Evolutionary conservation across 2,113 vertebrate species (phyloP).

Genomic region (Actenoides hombroni): DNA sequence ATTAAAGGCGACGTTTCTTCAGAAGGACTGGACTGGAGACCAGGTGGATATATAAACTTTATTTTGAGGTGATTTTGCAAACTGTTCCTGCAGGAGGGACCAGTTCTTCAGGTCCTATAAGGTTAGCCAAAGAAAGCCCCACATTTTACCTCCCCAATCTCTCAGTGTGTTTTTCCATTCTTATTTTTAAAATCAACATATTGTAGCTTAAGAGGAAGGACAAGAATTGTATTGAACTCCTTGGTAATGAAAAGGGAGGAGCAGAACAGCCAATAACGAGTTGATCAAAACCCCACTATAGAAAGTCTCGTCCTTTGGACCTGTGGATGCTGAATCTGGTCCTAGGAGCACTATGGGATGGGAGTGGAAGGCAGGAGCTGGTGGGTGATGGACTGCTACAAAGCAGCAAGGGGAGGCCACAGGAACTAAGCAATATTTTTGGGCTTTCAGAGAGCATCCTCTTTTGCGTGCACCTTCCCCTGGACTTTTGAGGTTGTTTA

Average conservation of each 20-base stretch:
- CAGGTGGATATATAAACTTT: neutral
- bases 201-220: neutral
- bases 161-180: neutral
- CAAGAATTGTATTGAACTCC: neutral
- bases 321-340: neutral
- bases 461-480: rapidly evolving
- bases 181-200: neutral
- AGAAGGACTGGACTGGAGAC: neutral
- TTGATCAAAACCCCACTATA: neutral
- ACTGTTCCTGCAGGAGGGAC: neutral
- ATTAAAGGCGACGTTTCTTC: neutral
- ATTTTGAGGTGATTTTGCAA: neutral
- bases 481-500: neutral
- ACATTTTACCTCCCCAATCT: neutral
- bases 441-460: neutral
- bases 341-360: neutral
- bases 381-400: neutral
- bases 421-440: neutral
- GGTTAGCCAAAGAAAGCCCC: neutral
- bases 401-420: neutral
- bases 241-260: neutral
- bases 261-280: neutral
- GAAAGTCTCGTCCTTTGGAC: neutral
- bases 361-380: neutral
- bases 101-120: neutral